A percentile compares a stretch with the other conserved stretches of the same genome.
phyloP scores from a whole-genome alignment of 2,888 invertebrate genomes.

The Drosophila neonasuta region DNA sequence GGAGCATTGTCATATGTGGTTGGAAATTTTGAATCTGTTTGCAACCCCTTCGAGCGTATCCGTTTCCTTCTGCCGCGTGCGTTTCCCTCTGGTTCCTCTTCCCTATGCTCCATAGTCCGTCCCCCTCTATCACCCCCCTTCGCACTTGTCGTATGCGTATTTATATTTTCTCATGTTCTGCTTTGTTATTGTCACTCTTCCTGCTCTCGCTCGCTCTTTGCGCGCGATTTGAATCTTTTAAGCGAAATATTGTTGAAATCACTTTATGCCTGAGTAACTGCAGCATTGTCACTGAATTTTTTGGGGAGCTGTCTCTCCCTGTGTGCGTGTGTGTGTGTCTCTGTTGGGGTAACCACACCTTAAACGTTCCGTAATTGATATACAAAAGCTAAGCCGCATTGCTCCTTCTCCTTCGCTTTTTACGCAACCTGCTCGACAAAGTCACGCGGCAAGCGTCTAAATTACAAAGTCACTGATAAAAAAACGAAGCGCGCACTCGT shows the following conservation, averaged over 20 bases:
- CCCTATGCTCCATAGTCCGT: not conserved
- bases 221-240: constrained; percentile 78
- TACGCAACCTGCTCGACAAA: constrained; percentile 23
- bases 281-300: constrained; percentile 2
- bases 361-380: constrained; percentile 64
- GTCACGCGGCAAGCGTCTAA: constrained; percentile 71
- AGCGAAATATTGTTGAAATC: constrained; percentile 79
- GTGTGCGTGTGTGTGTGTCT: too few species aligned
- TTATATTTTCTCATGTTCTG: constrained; percentile 66
- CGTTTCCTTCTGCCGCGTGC: constrained; percentile 79
- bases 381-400: constrained; percentile 44
- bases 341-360: constrained; percentile 43
- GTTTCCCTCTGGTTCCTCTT: constrained; percentile 25
- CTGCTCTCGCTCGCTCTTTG: constrained; percentile 44
- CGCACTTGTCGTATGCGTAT: constrained; percentile 74
- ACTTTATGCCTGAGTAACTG: constrained; percentile 69
- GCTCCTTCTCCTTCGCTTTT: not conserved
- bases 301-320: not conserved
- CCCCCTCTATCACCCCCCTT: constrained; percentile 1
- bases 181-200: constrained; percentile 57
- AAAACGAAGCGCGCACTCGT: constrained; percentile 44
- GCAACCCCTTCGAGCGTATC: constrained; percentile 79
- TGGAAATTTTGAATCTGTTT: constrained; percentile 80
- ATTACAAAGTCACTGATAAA: constrained; percentile 62
- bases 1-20: constrained; percentile 79